These are phyloP conservation scores for Pseudorectes ferrugineus DNA, from an alignment of 2,113 vertebrate species.

Conservation along the genomic window DNA sequence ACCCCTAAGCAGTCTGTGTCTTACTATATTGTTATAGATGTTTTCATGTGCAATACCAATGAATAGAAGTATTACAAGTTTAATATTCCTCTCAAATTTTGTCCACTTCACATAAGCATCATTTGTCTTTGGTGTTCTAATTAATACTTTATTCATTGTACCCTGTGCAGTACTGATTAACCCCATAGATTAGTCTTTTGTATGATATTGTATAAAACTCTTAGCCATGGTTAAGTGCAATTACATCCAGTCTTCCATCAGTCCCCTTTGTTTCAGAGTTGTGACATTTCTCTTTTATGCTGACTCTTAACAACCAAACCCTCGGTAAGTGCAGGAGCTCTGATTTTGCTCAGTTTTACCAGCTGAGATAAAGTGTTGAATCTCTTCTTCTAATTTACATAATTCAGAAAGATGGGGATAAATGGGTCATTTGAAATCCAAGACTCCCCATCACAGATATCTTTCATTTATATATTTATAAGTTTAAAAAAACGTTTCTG, in stretches of 20 bases:
- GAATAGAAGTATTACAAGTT: neutral
- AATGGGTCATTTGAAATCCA: neutral
- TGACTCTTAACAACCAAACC: neutral
- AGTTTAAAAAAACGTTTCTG: neutral
- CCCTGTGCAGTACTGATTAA: neutral
- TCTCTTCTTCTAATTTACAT: neutral
- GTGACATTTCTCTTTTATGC: neutral
- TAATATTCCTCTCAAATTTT: neutral
- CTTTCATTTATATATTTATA: neutral
- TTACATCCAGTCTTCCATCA: neutral
- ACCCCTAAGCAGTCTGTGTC: neutral
- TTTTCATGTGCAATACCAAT: neutral
- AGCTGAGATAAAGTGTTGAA: neutral
- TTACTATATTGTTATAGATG: neutral
- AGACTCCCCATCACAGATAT: neutral
- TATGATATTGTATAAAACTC: neutral
- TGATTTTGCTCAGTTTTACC: neutral
- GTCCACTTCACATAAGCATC: neutral
- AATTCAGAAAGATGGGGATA: neutral
- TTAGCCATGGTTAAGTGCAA: neutral
- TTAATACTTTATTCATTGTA: neutral
- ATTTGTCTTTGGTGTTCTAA: neutral
- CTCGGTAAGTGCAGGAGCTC: neutral
- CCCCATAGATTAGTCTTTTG: neutral
- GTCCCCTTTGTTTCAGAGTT: neutral